Evolutionary conservation across 2,888 invertebrate genomes (phyloP), one percentile per base, ranked within the genome.

Genomic region (Myathropa florea): DNA sequence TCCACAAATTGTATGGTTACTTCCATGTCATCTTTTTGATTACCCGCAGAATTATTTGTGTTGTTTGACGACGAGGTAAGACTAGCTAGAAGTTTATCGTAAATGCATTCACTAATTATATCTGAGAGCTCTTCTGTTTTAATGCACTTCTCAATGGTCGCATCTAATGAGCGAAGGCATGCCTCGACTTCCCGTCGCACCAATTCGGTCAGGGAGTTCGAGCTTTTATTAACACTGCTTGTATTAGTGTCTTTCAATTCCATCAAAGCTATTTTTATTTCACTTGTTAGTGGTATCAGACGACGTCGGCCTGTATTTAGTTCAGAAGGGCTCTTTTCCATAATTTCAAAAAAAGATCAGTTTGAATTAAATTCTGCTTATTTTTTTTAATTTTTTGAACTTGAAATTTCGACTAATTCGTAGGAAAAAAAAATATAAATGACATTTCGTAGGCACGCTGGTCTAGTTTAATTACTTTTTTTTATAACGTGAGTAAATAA

Each of bases 301-400:
- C 83, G 83, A 21, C 33, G 61, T 46, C 23, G 53, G 33, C 18
- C 23, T 4, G 12, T 10, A 14, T 57, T 12, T 23, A 60, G 30
- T 30, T 46, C 46, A 60, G 60, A 60, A 53, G n/a, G 53, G 30
- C 30, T 81, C n/a, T 59, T 85, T 85, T 85, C 84, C 84, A 85
- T 85, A 85, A 77, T 81, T 21, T 53, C 71, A 23, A 9, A 33
- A 14, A 33, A 12, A 4, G 2, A 12, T 57, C n/a, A 23, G 65
- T 70, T 65, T n/a, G n/a, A n/a, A n/a, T 65, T 33, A 6, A 14
- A 4, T 60, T 59, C 72, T 39, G 23, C 60, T 30, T 53, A 46
- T 63, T 67, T 46, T 26, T 33, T 28, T 24, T 63, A 26, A 63
- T 55, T 26, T 65, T 30, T 6, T 55, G 9, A 23, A 81, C 77